Conservation (phyloP, 2,888 invertebrate species). For the Macrophya alboannulata region DNA sequence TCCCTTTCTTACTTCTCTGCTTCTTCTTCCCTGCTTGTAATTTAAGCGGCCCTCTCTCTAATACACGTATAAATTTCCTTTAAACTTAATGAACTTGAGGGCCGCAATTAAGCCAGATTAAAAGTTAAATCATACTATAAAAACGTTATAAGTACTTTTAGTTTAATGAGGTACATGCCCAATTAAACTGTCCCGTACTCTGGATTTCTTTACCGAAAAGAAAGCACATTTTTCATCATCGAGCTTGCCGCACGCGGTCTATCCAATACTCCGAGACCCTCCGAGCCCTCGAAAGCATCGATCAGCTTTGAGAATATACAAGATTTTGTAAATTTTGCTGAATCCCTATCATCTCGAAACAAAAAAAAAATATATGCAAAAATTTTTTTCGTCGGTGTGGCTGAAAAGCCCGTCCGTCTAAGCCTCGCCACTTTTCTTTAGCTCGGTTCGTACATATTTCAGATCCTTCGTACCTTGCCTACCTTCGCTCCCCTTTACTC, state of each 20-base stretch:
- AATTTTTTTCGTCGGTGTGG: not conserved
- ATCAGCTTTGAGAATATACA: too few relatives aligned
- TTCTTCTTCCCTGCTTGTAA: not conserved
- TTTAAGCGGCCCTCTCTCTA: not conserved
- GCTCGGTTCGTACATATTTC: not conserved
- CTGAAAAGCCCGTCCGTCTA: not conserved
- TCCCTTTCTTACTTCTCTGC: not conserved
- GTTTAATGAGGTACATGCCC: conserved; percentile 53
- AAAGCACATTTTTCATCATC: not conserved
- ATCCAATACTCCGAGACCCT: too few relatives aligned
- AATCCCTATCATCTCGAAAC: too few relatives aligned
- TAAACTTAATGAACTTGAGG: conserved; percentile 60
- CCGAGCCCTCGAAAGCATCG: too few relatives aligned
- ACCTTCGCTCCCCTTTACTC: not conserved
- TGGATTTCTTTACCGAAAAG: not conserved
- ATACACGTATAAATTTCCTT: conserved; percentile 26
- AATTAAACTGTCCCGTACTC: conserved; percentile 45
- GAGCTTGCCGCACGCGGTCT: too few relatives aligned
- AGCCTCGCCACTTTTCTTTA: not conserved
- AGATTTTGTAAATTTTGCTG: too few relatives aligned
- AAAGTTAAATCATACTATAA: conserved; percentile 59
- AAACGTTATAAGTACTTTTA: conserved; percentile 56
- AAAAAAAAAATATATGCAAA: not conserved
- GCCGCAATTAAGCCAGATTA: conserved; percentile 59
- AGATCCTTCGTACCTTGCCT: not conserved